Conservation (phyloP, 2,113 vertebrate genomes). For the Hydropotes inermis region DNA sequence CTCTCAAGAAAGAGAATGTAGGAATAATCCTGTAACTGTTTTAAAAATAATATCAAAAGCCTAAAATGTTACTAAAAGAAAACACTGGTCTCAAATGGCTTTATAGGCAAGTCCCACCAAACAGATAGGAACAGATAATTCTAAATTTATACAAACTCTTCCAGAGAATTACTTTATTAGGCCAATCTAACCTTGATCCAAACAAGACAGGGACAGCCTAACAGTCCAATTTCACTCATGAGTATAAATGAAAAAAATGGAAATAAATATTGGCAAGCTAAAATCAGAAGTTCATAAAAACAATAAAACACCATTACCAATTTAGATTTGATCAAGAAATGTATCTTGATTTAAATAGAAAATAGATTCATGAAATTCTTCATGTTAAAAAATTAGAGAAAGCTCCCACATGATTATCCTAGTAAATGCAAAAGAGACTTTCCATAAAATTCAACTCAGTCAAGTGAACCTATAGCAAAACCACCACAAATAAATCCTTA, state of each 20-base stretch:
- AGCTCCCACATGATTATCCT: background rate
- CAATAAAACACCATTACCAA: background rate
- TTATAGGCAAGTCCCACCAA: background rate
- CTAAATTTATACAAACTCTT: constrained; percentile 20
- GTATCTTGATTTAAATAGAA: background rate
- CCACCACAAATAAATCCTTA: background rate
- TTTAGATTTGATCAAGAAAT: background rate
- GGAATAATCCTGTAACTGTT: background rate
- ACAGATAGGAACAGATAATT: constrained; percentile 56
- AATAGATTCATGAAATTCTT: background rate
- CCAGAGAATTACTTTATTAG: constrained; percentile 45
- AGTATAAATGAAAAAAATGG: background rate
- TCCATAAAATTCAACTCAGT: background rate
- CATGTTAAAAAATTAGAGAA: background rate
- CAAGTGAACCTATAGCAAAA: background rate
- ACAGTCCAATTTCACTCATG: background rate
- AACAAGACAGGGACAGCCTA: constrained; percentile 15
- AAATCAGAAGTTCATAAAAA: constrained; percentile 24
- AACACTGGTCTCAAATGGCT: background rate
- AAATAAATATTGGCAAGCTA: constrained; percentile 37
- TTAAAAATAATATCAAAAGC: background rate
- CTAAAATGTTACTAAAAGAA: constrained; percentile 17
- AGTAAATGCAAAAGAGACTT: background rate
- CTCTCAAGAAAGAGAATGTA: background rate
- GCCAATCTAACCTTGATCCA: constrained; percentile 33